Evolutionary conservation across 23 tunicate species (phyloP).

Genomic region (Clavelina lepadiformis): DNA sequence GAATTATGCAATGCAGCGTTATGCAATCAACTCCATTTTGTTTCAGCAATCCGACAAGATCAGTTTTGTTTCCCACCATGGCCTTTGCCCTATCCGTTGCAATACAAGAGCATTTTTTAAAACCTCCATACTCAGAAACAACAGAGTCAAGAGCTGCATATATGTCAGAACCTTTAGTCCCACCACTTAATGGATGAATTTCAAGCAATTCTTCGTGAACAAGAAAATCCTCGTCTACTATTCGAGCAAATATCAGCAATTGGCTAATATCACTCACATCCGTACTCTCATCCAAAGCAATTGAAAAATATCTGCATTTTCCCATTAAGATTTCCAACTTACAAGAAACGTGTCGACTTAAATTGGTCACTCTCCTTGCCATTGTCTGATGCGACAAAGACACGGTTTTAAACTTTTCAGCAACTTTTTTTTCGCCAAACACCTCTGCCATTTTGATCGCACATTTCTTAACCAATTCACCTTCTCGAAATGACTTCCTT

Average conservation of each 20-base stretch:
- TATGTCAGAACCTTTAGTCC: conserved; percentile 16
- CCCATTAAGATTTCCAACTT: conserved; percentile 13
- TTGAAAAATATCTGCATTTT: not conserved
- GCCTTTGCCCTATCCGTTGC: conserved; percentile 15
- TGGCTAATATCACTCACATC: conserved; percentile 8
- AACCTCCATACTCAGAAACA: conserved; percentile 16
- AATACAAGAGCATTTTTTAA: conserved; percentile 1
- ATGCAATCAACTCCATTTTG: conserved; percentile 8
- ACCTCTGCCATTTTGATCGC: conserved; percentile 11
- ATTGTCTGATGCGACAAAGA: conserved; percentile 16
- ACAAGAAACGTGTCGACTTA: conserved; percentile 13
- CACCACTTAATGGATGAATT: conserved; percentile 6
- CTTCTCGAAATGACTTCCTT: conserved; percentile 19
- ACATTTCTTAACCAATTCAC: conserved; percentile 18
- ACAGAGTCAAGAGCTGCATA: not conserved
- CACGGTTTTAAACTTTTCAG: conserved; percentile 25
- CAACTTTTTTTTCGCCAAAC: conserved; percentile 18
- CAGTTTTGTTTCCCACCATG: conserved; percentile 18
- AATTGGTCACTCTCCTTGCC: conserved; percentile 9
- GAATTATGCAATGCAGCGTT: conserved; percentile 8
- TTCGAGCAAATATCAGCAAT: not conserved
- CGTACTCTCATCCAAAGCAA: not conserved
- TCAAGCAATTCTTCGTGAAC: conserved; percentile 3
- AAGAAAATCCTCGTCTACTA: conserved; percentile 10
- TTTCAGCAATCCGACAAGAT: conserved; percentile 7